Percentiles rank a stretch among this genome's conserved stretches.
Conservation (phyloP, 1,140 invertebrate genomes). For the Sycophila sp. region DNA sequence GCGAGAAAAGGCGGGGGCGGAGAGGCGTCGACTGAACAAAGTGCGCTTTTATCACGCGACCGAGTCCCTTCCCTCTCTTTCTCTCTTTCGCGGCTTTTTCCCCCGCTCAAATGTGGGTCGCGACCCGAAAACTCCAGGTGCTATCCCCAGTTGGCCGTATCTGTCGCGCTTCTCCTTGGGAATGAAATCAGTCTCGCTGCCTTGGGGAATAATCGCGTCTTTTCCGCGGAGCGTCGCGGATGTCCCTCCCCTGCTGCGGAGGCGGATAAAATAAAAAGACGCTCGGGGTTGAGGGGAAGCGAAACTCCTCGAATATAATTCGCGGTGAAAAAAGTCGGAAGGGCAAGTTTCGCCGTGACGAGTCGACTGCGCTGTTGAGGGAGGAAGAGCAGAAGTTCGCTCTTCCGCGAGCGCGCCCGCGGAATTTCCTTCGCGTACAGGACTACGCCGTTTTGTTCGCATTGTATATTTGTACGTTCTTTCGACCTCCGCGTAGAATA, state of each 20-base stretch:
- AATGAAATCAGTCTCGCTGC: conserved; percentile 38
- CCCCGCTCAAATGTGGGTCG: conserved; percentile 25
- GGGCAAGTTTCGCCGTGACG: neutral
- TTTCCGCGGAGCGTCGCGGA: too few species aligned
- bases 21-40: neutral
- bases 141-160: neutral
- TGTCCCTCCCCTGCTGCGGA: too few species aligned
- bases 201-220: conserved; percentile 36
- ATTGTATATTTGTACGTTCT: too few species aligned
- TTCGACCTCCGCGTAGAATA: too few species aligned
- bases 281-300: neutral
- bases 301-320: conserved; percentile 19
- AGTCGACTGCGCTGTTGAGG: neutral
- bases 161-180: conserved; percentile 10
- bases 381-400: neutral
- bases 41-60: conserved; percentile 4
- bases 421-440: too few species aligned
- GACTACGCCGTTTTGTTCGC: too few species aligned
- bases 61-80: too few species aligned
- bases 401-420: neutral
- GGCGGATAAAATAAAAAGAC: neutral
- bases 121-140: neutral
- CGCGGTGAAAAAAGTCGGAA: conserved; percentile 1
- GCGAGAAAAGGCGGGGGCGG: neutral
- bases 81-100: too few species aligned